These are phyloP conservation scores for Amphibalanus amphitrite DNA, from an alignment of 1,140 invertebrate species.

Conservation along the genomic window DNA sequence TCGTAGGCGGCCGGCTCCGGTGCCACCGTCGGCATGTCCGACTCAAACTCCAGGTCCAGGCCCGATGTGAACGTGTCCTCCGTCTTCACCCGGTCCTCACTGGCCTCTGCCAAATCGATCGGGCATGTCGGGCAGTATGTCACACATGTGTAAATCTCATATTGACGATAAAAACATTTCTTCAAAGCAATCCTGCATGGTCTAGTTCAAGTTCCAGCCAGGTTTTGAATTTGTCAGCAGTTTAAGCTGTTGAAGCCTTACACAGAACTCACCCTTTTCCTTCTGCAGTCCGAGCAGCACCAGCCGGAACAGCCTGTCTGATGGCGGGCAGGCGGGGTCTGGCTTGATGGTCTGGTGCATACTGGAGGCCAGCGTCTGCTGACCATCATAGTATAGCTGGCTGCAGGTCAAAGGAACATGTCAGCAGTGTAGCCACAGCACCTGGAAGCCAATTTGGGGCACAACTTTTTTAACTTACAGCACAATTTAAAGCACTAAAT, in stretches of 20 bases:
- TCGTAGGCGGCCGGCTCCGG: slow-evolving; percentile 91
- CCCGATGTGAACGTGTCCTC: background rate
- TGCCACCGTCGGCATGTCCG: slow-evolving; percentile 65
- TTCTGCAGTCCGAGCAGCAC: slow-evolving; percentile 2
- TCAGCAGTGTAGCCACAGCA: too few relatives aligned
- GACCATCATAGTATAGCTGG: background rate
- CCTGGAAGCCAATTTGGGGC: too few relatives aligned
- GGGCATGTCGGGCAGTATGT: too few relatives aligned
- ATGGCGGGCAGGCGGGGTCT: background rate
- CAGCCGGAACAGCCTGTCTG: slow-evolving; percentile 2
- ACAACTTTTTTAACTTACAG: too few relatives aligned
- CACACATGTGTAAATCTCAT: too few relatives aligned
- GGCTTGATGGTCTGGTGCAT: slow-evolving; percentile 1
- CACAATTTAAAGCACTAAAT: too few relatives aligned
- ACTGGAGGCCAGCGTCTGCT: background rate
- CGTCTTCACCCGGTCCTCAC: background rate
- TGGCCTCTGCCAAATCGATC: background rate
- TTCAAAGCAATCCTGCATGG: too few relatives aligned
- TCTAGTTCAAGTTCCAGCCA: too few relatives aligned
- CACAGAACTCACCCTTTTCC: background rate
- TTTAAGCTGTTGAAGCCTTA: too few relatives aligned
- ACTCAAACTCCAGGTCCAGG: slow-evolving; percentile 80
- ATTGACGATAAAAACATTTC: too few relatives aligned
- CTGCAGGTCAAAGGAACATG: background rate
- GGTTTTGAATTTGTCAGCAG: too few relatives aligned